Conservation (phyloP, 2,113 vertebrate species). For the Eidolon helvum region DNA sequence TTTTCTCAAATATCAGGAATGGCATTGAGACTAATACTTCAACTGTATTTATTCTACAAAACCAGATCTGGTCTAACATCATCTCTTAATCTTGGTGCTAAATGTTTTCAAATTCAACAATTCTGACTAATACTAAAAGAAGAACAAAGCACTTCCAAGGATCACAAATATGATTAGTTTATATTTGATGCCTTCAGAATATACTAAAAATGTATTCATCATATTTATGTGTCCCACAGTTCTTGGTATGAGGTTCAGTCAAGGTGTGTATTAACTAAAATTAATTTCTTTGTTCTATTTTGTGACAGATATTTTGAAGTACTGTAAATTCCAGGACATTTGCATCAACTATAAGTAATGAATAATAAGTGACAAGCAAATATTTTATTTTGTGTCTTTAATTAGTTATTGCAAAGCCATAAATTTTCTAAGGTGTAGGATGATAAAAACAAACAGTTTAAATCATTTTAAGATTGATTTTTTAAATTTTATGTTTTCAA, state of each 20-base stretch:
- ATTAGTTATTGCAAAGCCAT: slow-evolving; percentile 60
- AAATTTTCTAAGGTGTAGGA: not conserved
- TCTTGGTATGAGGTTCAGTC: not conserved
- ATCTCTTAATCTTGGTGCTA: not conserved
- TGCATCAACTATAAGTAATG: slow-evolving; percentile 50
- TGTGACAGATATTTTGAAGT: slow-evolving; percentile 37
- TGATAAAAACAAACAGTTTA: slow-evolving; percentile 27
- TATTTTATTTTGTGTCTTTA: slow-evolving; percentile 50
- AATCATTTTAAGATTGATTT: slow-evolving; percentile 37
- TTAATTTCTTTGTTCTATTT: slow-evolving; percentile 51
- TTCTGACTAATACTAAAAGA: not conserved
- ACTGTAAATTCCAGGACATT: not conserved
- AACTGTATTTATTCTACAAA: not conserved
- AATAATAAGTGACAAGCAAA: slow-evolving; percentile 30
- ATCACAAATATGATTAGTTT: not conserved
- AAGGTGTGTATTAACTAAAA: slow-evolving; percentile 36
- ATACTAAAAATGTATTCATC: slow-evolving; percentile 32
- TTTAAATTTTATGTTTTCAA: not conserved
- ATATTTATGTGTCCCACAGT: not conserved
- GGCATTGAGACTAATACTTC: not conserved
- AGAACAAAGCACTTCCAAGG: not conserved
- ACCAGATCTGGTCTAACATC: not conserved
- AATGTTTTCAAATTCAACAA: slow-evolving; percentile 24
- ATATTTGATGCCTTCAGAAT: not conserved
- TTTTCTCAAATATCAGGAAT: not conserved